A percentile compares a stretch with the other conserved stretches of the same genome.
These are phyloP conservation scores for Stenchaetothrips biformis DNA, from an alignment of 2,888 invertebrate genomes.

Conservation along the genomic window DNA sequence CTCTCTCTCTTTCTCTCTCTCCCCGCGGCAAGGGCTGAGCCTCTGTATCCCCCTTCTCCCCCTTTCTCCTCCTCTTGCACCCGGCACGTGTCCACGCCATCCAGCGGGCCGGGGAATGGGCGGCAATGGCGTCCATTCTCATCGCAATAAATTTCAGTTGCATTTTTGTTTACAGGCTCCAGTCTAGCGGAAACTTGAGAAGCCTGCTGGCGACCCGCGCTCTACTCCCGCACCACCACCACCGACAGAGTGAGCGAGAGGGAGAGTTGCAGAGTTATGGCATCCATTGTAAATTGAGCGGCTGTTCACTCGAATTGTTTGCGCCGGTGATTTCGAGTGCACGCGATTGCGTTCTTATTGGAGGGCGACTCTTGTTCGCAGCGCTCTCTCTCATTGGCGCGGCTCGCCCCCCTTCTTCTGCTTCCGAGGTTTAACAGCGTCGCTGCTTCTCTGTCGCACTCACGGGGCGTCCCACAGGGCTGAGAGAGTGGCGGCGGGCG, in stretches of 20 bases:
- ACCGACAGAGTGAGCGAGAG: not conserved
- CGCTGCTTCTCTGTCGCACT: no score
- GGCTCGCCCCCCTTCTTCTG: no score
- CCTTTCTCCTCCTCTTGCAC: not conserved
- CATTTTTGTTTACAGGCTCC: constrained; percentile 24
- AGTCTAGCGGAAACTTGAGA: constrained; percentile 24
- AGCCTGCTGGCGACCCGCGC: not conserved
- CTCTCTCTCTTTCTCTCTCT: not conserved
- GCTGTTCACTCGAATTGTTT: constrained; percentile 3
- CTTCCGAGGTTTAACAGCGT: no score
- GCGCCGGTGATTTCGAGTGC: constrained; percentile 22
- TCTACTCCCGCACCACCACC: no score
- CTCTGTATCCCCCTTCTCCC: not conserved
- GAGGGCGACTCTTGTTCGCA: not conserved
- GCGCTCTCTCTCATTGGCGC: not conserved
- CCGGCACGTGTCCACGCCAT: not conserved
- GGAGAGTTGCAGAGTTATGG: not conserved
- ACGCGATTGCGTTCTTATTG: not conserved
- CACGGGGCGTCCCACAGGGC: not conserved
- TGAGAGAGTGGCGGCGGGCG: not conserved
- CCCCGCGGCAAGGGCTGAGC: not conserved
- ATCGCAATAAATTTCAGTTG: constrained; percentile 21
- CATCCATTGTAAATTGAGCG: constrained; percentile 15
- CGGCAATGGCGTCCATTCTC: constrained; percentile 14
- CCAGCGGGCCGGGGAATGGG: constrained; percentile 3